Base-by-base conservation (phyloP, 2,113 vertebrate genomes). In the Seriola quinqueradiata region DNA sequence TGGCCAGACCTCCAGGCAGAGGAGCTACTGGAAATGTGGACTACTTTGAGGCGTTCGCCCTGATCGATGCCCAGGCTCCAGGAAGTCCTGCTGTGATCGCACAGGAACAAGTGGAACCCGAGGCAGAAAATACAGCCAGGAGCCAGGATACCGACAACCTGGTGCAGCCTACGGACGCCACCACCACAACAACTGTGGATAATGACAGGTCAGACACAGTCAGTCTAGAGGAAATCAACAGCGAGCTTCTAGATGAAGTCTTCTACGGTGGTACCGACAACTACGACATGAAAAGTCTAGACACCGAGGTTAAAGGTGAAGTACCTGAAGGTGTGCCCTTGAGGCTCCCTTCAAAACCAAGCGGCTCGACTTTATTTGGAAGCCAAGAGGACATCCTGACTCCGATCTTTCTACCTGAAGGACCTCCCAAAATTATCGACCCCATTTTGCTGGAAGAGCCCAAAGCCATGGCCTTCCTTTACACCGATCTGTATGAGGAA, bases 41-140 rank as follows among this genome's bases (percentile, higher is more conserved):
- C 92, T 98, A 99, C 93, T 97, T 99, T 93, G 97, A 97, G 94
- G 96, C 97, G 52, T 97, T 97, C 32, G 95, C 95, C 2, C 87
- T 98, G 85, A 92, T 97, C 90, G 96, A 98, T 84, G 95, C 95
- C 61, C 95, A 95, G 73, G 94, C 96, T 36, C 93, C 95, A 38
- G 80, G 88, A 61, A 60, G 85, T 70, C 79, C 89, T 59, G 66
- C 70, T 44, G 84, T 92, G 25, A 25, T 12, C 0, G 1, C 63
- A 28, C 68, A 75, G 70, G 87, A 73, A 78, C 87, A 83, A 89
- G 83, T 65, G 36, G 54, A 46, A 23, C 48, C 73, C 13, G 85
- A 80, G 58, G 55, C 46, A 57, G 84, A 75, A 60, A 36, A 74
- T 59, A 85, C 82, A 14, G 17, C 42, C n/a, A 74, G 68, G 28